These are phyloP conservation scores for Gobio occitaniae DNA, from an alignment of 2,797 vertebrate genomes.

Conservation along the genomic window DNA sequence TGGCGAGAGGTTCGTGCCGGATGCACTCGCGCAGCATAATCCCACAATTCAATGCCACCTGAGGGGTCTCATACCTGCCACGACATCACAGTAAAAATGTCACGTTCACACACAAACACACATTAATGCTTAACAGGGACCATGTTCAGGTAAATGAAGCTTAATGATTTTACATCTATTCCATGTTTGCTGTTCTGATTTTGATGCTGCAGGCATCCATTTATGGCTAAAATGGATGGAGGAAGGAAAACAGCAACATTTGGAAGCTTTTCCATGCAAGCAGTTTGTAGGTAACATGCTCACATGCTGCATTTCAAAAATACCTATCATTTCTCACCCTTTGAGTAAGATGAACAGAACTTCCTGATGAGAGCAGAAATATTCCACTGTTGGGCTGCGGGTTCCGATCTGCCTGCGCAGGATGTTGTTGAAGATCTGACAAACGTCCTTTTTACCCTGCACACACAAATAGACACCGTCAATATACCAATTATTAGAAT, in stretches of 20 bases:
- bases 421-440: conserved; percentile 99
- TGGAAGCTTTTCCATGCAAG: background rate
- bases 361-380: conserved; percentile 93
- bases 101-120: background rate
- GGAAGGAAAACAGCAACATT: background rate
- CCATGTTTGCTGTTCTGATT: background rate
- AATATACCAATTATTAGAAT: background rate
- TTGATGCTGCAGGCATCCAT: background rate
- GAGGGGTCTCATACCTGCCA: conserved; percentile 89
- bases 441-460: conserved; percentile 97
- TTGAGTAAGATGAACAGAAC: conserved; percentile 94
- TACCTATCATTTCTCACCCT: conserved; percentile 81
- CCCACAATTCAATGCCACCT: conserved; percentile 93
- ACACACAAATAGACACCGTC: background rate
- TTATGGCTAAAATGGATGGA: background rate
- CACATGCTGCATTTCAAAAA: background rate
- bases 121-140: background rate
- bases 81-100: background rate
- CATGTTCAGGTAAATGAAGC: background rate
- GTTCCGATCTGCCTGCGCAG: conserved; percentile 96
- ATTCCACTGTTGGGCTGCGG: conserved; percentile 93
- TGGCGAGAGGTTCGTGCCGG: conserved; percentile 93
- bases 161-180: background rate
- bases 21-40: conserved; percentile 98
- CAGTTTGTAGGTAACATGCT: background rate